Evolutionary conservation across 2,888 invertebrate species (phyloP).

Genomic region (Mactromeris polynyma): DNA sequence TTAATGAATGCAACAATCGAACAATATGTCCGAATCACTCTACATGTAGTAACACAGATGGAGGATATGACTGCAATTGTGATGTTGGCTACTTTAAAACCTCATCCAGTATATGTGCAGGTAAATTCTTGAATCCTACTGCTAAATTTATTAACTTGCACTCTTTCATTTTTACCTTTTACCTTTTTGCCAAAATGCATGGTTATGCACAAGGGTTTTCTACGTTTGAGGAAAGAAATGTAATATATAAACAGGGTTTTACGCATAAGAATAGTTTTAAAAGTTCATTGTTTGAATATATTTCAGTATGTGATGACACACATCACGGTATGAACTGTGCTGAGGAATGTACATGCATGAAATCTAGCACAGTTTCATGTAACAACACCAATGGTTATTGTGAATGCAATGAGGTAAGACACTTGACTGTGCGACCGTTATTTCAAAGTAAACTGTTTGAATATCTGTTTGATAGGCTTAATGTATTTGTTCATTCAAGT

Average conservation of each 20-base stretch:
- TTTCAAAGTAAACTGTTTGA: too few relatives aligned
- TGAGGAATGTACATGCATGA: neutral
- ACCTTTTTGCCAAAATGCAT: too few relatives aligned
- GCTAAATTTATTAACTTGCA: too few relatives aligned
- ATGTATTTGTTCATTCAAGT: too few relatives aligned
- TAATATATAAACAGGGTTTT: too few relatives aligned
- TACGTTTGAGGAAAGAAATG: too few relatives aligned
- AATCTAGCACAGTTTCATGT: neutral
- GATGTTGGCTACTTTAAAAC: neutral
- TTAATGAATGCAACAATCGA: neutral
- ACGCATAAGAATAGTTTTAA: too few relatives aligned
- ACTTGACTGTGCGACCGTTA: too few relatives aligned
- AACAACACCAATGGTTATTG: neutral
- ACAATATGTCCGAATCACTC: neutral
- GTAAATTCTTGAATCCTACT: neutral
- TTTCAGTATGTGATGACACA: neutral
- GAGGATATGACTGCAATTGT: neutral
- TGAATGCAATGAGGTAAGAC: neutral
- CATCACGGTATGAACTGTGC: neutral
- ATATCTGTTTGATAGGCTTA: too few relatives aligned
- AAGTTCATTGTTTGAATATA: neutral
- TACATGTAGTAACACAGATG: neutral
- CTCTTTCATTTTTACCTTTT: too few relatives aligned
- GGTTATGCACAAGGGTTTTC: too few relatives aligned
- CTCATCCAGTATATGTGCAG: neutral